A percentile compares a stretch with the other conserved stretches of the same genome.
phyloP scores from a whole-genome alignment of 2,888 invertebrate genomes.

The Vannuccia rotundouncinata region DNA sequence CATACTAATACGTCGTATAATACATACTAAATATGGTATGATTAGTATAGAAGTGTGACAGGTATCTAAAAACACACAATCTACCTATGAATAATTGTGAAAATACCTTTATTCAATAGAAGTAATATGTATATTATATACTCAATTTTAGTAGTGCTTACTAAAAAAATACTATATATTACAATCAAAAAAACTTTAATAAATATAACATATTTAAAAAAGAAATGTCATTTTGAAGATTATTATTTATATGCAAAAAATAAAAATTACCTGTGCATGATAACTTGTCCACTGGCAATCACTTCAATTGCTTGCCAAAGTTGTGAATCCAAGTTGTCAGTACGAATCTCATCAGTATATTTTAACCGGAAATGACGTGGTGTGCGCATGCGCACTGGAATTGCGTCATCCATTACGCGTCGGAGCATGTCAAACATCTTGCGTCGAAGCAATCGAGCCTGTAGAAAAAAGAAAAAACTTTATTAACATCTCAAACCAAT shows the following conservation, averaged over 20 bases:
- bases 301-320: slow-evolving; percentile 99
- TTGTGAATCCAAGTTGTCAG: slow-evolving; percentile 94
- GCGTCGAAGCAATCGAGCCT: slow-evolving; percentile 8
- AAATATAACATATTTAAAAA: neutral
- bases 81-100: no score
- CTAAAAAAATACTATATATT: neutral
- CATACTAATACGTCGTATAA: no score
- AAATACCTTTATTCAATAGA: no score
- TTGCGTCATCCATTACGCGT: slow-evolving; percentile 76
- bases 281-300: slow-evolving; percentile 92
- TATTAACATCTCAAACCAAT: neutral
- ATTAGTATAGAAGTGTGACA: no score
- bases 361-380: slow-evolving; percentile 85
- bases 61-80: no score
- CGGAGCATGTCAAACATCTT: slow-evolving; percentile 1
- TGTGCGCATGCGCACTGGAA: slow-evolving; percentile 75
- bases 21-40: no score
- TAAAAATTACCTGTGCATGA: slow-evolving; percentile 71
- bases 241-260: neutral
- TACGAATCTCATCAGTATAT: slow-evolving; percentile 95
- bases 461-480: neutral
- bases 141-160: neutral
- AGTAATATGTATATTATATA: neutral
- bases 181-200: no score
- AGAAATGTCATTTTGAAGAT: neutral